A percentile compares a stretch with the other conserved stretches of the same genome.
Evolutionary conservation across 2,797 vertebrate species (phyloP).

Genomic region (Uromys caudimaculatus): DNA sequence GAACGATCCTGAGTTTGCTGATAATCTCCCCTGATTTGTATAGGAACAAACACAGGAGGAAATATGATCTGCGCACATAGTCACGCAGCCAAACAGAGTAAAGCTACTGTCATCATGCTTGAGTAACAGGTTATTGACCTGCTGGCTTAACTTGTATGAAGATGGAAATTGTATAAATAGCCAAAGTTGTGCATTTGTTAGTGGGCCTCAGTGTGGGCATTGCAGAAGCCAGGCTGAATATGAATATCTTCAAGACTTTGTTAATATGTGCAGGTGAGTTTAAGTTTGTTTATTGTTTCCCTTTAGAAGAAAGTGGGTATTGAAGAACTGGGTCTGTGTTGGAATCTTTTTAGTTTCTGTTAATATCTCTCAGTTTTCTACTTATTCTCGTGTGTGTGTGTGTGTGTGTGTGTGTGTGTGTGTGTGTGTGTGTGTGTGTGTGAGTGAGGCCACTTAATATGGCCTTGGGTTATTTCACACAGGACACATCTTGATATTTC

Average conservation of each 20-base stretch:
- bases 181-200: constrained; percentile 2
- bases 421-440: no score
- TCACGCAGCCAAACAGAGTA: constrained; percentile 48
- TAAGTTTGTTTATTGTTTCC: background rate
- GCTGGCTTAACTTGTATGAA: constrained; percentile 73
- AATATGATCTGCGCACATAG: constrained; percentile 78
- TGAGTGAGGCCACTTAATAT: background rate
- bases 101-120: constrained; percentile 55
- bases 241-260: background rate
- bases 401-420: no score
- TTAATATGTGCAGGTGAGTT: constrained; percentile 41
- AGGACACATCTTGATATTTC: background rate
- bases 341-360: background rate
- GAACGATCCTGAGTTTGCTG: constrained; percentile 69
- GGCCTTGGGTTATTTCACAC: constrained; percentile 18
- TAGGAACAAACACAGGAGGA: constrained; percentile 75
- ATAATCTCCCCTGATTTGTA: constrained; percentile 78
- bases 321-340: constrained; percentile 11
- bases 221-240: background rate
- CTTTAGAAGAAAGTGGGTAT: constrained; percentile 6
- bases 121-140: constrained; percentile 76
- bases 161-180: constrained; percentile 70
- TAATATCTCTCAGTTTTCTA: background rate
- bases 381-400: background rate
- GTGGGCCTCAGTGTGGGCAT: background rate